A percentile compares a stretch with the other conserved stretches of the same genome.
phyloP scores from a whole-genome alignment of 2,113 vertebrate species.

The Psammodynastes pulverulentus region DNA sequence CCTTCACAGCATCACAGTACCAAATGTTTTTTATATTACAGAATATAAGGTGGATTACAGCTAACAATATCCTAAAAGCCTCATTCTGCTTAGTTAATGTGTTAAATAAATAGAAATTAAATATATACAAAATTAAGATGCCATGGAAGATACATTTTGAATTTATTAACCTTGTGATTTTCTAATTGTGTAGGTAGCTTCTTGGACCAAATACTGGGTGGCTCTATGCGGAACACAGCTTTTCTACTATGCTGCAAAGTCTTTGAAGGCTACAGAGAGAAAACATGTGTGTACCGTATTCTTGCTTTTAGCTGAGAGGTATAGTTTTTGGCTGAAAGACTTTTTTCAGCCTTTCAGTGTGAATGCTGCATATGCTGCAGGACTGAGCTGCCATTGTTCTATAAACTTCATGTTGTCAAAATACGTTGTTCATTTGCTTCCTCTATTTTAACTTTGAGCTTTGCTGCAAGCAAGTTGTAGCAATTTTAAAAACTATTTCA shows the following conservation, averaged over 20 bases:
- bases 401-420: background rate
- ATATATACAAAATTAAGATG: background rate
- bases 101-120: background rate
- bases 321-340: background rate
- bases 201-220: conserved; percentile 98
- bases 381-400: background rate
- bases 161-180: background rate
- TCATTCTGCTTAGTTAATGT: background rate
- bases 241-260: conserved; percentile 96
- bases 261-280: conserved; percentile 94
- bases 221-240: conserved; percentile 91
- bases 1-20: background rate
- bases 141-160: background rate
- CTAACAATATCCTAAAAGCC: background rate
- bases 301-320: conserved; percentile 5
- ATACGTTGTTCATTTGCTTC: background rate
- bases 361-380: background rate
- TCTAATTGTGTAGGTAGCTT: conserved; percentile 80
- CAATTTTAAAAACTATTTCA: background rate
- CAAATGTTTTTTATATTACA: background rate
- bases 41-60: background rate
- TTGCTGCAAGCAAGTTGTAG: background rate
- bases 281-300: conserved; percentile 90
- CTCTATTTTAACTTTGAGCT: background rate
- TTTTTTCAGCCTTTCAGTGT: background rate